phyloP scores from a whole-genome alignment of 2,113 vertebrate species.

The Cercopithecus mona region DNA sequence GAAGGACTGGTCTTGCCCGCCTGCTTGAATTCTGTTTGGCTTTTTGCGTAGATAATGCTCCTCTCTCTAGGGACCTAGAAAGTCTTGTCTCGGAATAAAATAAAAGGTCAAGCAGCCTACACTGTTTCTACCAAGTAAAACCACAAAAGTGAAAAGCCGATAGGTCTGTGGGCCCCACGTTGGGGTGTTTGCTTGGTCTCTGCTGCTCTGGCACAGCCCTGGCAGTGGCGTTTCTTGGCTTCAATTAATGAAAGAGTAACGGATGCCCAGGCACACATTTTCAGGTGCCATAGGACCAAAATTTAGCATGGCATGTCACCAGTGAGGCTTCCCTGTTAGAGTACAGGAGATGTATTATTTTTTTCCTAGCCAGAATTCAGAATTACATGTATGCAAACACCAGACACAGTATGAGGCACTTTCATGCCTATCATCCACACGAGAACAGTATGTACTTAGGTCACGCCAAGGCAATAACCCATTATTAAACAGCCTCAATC shows the following conservation, averaged over 20 bases:
- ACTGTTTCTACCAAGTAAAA: conserved; percentile 48
- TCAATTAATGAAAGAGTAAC: background rate
- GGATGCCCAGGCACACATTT: background rate
- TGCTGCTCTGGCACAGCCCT: background rate
- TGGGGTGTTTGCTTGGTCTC: background rate
- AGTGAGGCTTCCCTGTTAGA: background rate
- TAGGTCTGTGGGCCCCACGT: accelerated
- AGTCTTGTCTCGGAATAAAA: conserved; percentile 56
- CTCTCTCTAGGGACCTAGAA: conserved; percentile 30
- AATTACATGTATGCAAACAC: accelerated
- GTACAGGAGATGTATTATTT: accelerated
- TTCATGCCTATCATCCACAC: accelerated
- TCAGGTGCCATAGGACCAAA: background rate
- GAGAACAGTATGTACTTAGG: accelerated
- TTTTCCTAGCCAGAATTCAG: background rate
- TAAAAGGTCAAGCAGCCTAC: conserved; percentile 59
- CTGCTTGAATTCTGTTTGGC: background rate
- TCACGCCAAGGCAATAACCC: accelerated
- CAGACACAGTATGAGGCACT: background rate
- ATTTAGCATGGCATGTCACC: background rate
- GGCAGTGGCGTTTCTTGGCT: accelerated
- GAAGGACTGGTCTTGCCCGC: background rate
- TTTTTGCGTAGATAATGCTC: conserved; percentile 58
- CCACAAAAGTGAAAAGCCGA: background rate
- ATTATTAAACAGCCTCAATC: accelerated